Conservation (phyloP, 2,888 invertebrate species). For the Allolobophora icterica region DNA sequence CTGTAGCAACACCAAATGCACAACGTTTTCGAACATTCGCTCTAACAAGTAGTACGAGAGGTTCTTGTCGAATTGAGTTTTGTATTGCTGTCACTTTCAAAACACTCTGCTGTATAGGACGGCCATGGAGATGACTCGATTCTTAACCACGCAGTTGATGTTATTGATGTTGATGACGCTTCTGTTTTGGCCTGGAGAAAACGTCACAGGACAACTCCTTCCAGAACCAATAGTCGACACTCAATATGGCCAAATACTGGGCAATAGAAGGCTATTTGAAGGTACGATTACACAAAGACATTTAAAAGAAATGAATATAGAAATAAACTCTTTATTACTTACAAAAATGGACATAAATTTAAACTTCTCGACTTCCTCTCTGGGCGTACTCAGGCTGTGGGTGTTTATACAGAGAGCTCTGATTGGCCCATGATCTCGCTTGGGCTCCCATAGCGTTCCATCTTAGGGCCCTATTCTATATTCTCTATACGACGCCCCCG, state of each 20-base stretch:
- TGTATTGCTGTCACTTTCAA: background rate
- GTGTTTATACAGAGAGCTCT: no score
- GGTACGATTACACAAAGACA: background rate
- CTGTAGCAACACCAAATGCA: background rate
- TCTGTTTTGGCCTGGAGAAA: background rate
- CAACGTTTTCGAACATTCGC: no score
- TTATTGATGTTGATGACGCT: background rate
- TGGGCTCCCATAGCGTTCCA: no score
- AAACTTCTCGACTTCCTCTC: no score
- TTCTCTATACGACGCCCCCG: no score
- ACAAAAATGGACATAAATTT: no score
- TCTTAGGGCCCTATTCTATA: no score
- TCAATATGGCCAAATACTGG: constrained; percentile 20
- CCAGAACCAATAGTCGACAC: constrained; percentile 26
- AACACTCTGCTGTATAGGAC: background rate
- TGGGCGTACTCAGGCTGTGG: no score
- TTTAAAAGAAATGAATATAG: no score
- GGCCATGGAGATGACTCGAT: background rate
- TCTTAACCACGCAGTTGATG: background rate
- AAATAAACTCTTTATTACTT: no score
- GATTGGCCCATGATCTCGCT: no score
- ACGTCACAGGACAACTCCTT: background rate
- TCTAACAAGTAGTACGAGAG: background rate
- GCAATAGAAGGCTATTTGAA: background rate
- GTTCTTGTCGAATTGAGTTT: no score